Evolutionary conservation across 2,113 vertebrate genomes (phyloP), one percentile per base, ranked within the genome.

Genomic region (Turnix velox): DNA sequence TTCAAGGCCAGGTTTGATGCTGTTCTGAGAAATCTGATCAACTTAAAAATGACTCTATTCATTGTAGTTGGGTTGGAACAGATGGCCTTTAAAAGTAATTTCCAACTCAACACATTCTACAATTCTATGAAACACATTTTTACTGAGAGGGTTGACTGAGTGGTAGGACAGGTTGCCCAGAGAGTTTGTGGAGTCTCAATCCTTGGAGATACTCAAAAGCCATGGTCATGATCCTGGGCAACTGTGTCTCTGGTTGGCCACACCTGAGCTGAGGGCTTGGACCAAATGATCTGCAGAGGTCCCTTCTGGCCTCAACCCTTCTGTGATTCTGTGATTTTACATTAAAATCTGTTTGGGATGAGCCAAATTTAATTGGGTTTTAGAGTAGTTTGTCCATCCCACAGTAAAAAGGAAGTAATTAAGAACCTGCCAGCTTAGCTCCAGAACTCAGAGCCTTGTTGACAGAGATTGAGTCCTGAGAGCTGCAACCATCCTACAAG

Each of bases 201-300:
- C 10, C 12, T 22, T 65, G 49, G 30, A 73, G 24, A 37, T 57
- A 48, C 2, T 77, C 3, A 37, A 33, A 90, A 77, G 22, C 25
- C 10, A 2, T 40, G n/a, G 14, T 12, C 24, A 46, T 1, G 10
- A 4, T 30, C 27, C n/a, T 3, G 3, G 19, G 25, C 15, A 67
- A 23, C 18, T 48, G 39, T 8, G 39, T 8, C 4, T 61, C 7
- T 30, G 13, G 8, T n/a, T 55, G 18, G 27, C 12, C 31, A 54
- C 48, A 14, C 20, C 54, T 48, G 61, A 35, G 18, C 18, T 57
- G 8, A 2, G 25, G 2, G 1, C 30, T 74, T 74, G 28, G 40
- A 68, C 20, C 7, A 73, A 33, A 18, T 35, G 7, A 39, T 51
- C 9, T 65, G 6, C 14, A 57, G 28, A 78, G 28, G 15, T 72